These are phyloP conservation scores for Protobothrops flavoviridis DNA, from an alignment of 2,113 vertebrate genomes.

Conservation along the genomic window DNA sequence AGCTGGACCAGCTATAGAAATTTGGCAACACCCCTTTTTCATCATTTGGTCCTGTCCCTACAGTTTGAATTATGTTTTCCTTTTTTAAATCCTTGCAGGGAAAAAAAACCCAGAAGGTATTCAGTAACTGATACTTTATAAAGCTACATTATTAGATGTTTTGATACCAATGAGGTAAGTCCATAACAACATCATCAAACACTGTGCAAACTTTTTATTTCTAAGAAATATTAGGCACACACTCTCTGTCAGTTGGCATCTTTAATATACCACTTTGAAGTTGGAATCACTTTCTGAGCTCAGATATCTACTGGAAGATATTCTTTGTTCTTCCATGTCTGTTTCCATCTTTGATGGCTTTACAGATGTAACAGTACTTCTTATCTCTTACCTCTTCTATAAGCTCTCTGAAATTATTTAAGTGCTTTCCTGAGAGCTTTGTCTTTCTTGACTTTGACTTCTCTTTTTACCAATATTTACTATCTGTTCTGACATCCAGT, in stretches of 20 bases:
- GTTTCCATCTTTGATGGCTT: not conserved
- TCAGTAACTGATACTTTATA: not conserved
- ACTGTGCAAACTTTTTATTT: not conserved
- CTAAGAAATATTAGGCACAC: not conserved
- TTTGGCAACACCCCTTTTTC: not conserved
- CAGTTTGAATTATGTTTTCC: not conserved
- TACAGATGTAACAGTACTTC: not conserved
- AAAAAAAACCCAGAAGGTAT: not conserved
- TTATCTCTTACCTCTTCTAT: not conserved
- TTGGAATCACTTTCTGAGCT: not conserved
- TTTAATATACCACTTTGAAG: not conserved
- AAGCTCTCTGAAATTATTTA: not conserved
- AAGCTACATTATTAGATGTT: not conserved
- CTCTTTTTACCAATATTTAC: not conserved
- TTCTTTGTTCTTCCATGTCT: not conserved
- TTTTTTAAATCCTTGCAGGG: not conserved
- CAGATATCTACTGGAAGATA: not conserved
- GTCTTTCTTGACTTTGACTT: not conserved
- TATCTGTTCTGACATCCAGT: not conserved
- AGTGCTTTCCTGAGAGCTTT: not conserved
- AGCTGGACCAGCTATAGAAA: not conserved
- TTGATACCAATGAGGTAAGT: not conserved
- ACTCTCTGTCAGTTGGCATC: not conserved
- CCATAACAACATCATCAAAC: not conserved
- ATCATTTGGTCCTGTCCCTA: not conserved